Conservation (phyloP, 2,797 vertebrate genomes). For the Paedocypris micromegethes region DNA sequence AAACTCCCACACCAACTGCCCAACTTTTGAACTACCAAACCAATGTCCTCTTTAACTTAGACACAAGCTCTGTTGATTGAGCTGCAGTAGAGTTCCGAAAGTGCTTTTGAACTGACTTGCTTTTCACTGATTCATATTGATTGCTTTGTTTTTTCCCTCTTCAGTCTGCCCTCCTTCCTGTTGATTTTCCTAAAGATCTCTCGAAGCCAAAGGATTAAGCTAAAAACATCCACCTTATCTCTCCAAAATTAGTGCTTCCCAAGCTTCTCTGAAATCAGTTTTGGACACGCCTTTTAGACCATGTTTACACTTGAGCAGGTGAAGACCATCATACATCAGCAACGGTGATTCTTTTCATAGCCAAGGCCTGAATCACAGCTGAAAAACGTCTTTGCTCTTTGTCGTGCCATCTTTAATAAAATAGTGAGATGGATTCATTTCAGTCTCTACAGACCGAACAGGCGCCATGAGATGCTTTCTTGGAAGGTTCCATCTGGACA, state of each 20-base stretch:
- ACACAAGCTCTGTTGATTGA: too few species aligned
- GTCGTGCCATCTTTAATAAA: conserved; percentile 31
- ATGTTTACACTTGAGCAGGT: conserved; percentile 11
- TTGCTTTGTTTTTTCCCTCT: conserved; percentile 23
- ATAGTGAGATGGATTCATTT: conserved; percentile 1
- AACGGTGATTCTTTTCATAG: conserved; percentile 13
- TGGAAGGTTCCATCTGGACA: conserved; percentile 29
- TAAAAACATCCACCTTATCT: background rate
- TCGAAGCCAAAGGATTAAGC: background rate
- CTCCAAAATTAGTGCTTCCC: background rate
- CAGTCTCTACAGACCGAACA: conserved; percentile 6
- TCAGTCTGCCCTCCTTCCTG: conserved; percentile 5
- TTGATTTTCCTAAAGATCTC: conserved; percentile 4
- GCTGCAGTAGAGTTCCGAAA: too few species aligned
- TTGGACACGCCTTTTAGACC: background rate
- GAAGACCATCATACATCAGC: conserved; percentile 3
- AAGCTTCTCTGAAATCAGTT: too few species aligned
- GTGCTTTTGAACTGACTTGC: background rate
- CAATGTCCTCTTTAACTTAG: too few species aligned
- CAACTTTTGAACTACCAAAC: too few species aligned
- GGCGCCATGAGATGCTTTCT: conserved; percentile 29
- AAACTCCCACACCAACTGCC: too few species aligned
- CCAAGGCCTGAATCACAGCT: conserved; percentile 4
- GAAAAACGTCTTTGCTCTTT: background rate
- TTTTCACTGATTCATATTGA: conserved; percentile 11